Evolutionary conservation across 1,140 invertebrate species (phyloP), one percentile per base, ranked within the genome.

Genomic region (Pinna nobilis): DNA sequence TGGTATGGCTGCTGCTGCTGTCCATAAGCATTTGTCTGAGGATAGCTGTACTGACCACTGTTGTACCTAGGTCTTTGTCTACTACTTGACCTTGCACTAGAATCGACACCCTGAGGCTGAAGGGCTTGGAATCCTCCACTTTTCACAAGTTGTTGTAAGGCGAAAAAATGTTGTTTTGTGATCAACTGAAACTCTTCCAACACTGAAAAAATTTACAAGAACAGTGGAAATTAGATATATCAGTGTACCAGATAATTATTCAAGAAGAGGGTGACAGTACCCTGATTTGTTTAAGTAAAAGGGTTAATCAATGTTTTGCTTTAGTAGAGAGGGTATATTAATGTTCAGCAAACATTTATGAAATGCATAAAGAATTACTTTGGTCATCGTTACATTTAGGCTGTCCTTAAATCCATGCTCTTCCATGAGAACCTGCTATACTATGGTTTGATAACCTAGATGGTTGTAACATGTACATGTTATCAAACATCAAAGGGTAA

Each of bases 121-220:
- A 79, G 30, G 25, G 80, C 47, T 13, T 80, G 80, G 32, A 82
- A 66, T n/a, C 75, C 74, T 37, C 69, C 65, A 20, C 78, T 51
- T 33, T 81, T 73, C 5, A 77, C 71, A 28, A 83, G 60, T 25
- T 73, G 66, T 59, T 82, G 74, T 6, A 85, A 50, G 23, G 64
- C 72, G 30, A 60, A 35, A 50, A 82, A 83, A 63, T 85, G 83
- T 33, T 63, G 47, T 44, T 78, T 83, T 4, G 79, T 80, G n/a
- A 83, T 74, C 6, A 80, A 44, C 37, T 82, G 83, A 23, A 84
- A 72, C 28, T 84, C 83, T 72, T 84, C 81, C 70, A 84, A 80
- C n/a, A 84, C 83, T 84, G 72, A 25, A 81, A 80, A 61, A 63
- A 49, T 50, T 50, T 0, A n/a, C 15, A 0, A 3, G 3, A 13